Evolutionary conservation across 2,113 vertebrate species (phyloP), one percentile per base, ranked within the genome.

Genomic region (Helogale parvula): DNA sequence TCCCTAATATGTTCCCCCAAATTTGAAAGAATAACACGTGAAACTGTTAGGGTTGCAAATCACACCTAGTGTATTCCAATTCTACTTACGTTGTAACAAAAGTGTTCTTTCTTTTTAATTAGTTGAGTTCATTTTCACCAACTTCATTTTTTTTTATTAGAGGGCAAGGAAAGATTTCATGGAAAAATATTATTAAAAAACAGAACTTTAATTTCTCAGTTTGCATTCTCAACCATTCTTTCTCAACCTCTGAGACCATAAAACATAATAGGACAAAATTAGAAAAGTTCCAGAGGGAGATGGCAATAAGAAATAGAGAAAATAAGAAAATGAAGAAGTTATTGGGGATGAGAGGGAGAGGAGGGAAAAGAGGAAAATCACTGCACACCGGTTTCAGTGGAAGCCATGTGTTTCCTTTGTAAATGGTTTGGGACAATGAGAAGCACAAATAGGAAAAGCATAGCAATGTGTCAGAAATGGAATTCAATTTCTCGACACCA

Each of bases 401-500:
- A 2, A 71, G 17, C 52, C 27, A 15, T 5, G 15, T 0, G 21
- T 4, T 31, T 96, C 65, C 94, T 97, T 83, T 92, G 47, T 45
- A 96, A 98, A 97, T 94, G 92, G 63, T 13, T 57, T 85, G 0
- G 38, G 63, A 88, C 66, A 83, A 89, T 1, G 47, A 94, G 57
- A 96, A 97, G 94, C 89, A 92, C 65, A 97, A 97, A 94, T 12
- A 89, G 82, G 74, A 97, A 97, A 88, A 87, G 94, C 60, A 71
- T 74, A 97, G 79, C 65, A 96, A 88, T 77, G 94, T 98, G 45
- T 87, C 94, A 92, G 92, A 96, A 98, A 96, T 90, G 81, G 65
- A 98, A 97, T 97, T 97, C 85, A 95, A 80, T 97, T 97, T 95
- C 97, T 96, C 31, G 27, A 76, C 33, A 41, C 90, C 54, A 90